A percentile compares a stretch with the other conserved stretches of the same genome.
Conservation (phyloP, 2,113 vertebrate species). For the Gambusia holbrooki region DNA sequence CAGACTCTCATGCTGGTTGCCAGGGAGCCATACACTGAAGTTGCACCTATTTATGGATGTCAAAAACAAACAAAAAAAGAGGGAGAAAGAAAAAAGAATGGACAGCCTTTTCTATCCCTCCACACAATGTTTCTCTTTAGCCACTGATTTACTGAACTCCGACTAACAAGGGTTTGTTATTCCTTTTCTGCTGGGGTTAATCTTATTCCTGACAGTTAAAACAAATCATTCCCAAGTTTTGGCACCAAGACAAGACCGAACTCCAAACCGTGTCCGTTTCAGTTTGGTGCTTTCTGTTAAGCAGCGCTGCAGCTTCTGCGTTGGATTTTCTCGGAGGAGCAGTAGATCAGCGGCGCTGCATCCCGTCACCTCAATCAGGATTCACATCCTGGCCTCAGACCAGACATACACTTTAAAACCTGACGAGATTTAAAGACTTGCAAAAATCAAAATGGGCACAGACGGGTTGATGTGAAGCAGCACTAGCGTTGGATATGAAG, state of each 20-base stretch:
- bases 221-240: constrained; percentile 34
- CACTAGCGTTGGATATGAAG: constrained; percentile 32
- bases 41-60: constrained; percentile 51
- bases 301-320: constrained; percentile 31
- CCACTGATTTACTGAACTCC: constrained; percentile 42
- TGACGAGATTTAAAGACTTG: constrained; percentile 48
- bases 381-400: constrained; percentile 37
- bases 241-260: constrained; percentile 18
- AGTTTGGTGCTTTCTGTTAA: constrained; percentile 49
- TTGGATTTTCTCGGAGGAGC: constrained; percentile 38
- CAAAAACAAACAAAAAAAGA: background rate
- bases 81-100: constrained; percentile 13
- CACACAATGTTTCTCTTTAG: constrained; percentile 50
- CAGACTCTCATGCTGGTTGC: constrained; percentile 49
- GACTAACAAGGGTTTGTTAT: constrained; percentile 29
- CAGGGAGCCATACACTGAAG: constrained; percentile 50
- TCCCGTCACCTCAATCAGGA: constrained; percentile 45
- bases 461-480: constrained; percentile 27
- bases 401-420: constrained; percentile 35
- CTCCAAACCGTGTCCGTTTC: constrained; percentile 20
- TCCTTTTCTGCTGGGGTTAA: constrained; percentile 35
- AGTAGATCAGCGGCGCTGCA: constrained; percentile 53
- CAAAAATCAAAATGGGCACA: constrained; percentile 32
- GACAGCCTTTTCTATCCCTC: constrained; percentile 21
- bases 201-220: constrained; percentile 49